Conservation (phyloP, 2,888 invertebrate genomes). For the Escarpia spicata region DNA sequence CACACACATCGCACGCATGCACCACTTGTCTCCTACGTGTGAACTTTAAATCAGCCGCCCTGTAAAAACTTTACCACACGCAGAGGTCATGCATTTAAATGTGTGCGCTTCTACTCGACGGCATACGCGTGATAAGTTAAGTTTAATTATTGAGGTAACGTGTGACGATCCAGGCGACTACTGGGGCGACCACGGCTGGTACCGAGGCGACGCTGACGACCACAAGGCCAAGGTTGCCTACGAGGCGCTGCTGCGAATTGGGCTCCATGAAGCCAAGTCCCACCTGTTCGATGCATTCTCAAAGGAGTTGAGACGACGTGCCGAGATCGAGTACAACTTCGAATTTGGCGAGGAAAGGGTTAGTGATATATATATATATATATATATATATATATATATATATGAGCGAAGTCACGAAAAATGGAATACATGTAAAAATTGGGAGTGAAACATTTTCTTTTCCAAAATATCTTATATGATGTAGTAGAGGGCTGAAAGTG, state of each 20-base stretch:
- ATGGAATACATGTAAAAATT: no score
- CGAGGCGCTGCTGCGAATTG: constrained; percentile 86
- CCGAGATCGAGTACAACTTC: constrained; percentile 61
- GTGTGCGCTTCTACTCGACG: no score
- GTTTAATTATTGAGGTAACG: neutral
- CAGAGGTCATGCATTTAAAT: no score
- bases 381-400: no score
- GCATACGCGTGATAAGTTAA: neutral
- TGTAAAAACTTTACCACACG: no score
- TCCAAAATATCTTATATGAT: no score
- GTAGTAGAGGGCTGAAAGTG: no score
- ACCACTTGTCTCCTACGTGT: no score
- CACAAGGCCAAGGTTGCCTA: constrained; percentile 80
- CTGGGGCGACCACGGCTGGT: constrained; percentile 38
- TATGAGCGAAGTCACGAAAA: no score
- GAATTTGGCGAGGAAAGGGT: constrained; percentile 57
- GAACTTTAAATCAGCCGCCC: no score
- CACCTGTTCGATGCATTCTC: constrained; percentile 82
- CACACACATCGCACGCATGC: no score
- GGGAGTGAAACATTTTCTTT: no score
- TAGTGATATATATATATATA: neutral
- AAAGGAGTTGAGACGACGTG: constrained; percentile 71
- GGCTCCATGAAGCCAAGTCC: constrained; percentile 75
- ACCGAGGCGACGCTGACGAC: constrained; percentile 42
- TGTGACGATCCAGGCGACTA: constrained; percentile 33